Evolutionary conservation across 2,113 vertebrate genomes (phyloP).

Genomic region (Phalacrocorax aristotelis): DNA sequence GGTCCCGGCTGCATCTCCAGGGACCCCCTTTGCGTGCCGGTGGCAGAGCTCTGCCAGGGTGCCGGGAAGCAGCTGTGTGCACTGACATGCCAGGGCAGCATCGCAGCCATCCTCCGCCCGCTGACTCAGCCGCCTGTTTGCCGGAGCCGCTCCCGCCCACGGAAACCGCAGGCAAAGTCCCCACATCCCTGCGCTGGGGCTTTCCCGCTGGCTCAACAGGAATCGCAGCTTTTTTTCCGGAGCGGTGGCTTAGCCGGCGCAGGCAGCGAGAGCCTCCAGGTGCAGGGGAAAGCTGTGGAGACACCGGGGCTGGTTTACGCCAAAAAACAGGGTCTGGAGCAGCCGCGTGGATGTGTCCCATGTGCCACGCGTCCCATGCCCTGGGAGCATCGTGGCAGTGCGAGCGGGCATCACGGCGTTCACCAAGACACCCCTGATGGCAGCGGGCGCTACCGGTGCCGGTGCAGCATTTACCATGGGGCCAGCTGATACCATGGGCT

Average conservation of each 20-base stretch:
- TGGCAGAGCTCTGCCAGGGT: not conserved
- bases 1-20: not conserved
- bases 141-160: slow-evolving; percentile 7
- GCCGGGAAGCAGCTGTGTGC: not conserved
- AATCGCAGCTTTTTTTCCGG: not conserved
- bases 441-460: accelerated
- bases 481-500: not conserved
- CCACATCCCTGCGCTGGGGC: not conserved
- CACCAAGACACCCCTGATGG: accelerated
- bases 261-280: not conserved
- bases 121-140: slow-evolving; percentile 43
- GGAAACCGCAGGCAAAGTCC: slow-evolving; percentile 39
- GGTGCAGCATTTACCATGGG: accelerated
- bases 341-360: accelerated
- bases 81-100: not conserved
- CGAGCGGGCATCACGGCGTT: accelerated
- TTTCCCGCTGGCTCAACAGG: not conserved
- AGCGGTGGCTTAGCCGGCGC: accelerated
- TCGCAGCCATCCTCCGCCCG: not conserved
- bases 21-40: accelerated
- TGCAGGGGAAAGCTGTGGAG: not conserved
- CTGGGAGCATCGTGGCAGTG: not conserved
- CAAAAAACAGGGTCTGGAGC: accelerated
- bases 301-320: accelerated
- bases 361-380: accelerated